These are phyloP conservation scores for Panagrolaimus sp. DNA, from an alignment of 1,140 invertebrate species.

Conservation along the genomic window DNA sequence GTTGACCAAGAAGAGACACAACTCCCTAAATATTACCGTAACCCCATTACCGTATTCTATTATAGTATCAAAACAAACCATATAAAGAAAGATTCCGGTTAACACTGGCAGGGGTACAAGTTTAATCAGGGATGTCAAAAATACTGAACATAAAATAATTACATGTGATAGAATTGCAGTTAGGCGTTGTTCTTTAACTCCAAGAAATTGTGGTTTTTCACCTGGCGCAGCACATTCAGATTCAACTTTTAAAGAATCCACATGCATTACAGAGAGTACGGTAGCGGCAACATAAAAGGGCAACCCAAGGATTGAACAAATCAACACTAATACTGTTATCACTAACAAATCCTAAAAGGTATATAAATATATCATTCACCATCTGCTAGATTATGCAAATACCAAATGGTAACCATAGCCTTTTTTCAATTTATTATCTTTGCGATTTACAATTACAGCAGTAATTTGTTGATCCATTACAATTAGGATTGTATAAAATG, in stretches of 20 bases:
- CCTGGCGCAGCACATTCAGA: conserved; percentile 29
- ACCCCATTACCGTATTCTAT: conserved; percentile 39
- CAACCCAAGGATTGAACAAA: conserved; percentile 61
- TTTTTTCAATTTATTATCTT: conserved; percentile 61
- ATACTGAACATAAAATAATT: conserved; percentile 60
- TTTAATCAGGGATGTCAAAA: conserved; percentile 59
- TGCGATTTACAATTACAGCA: conserved; percentile 62
- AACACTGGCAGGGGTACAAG: conserved; percentile 61
- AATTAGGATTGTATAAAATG: conserved; percentile 88
- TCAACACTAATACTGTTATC: conserved; percentile 59
- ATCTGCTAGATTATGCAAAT: no score
- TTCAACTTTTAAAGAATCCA: conserved; percentile 58
- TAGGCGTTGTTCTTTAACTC: conserved; percentile 59
- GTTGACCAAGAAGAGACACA: conserved; percentile 59
- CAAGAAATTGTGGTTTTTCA: conserved; percentile 28
- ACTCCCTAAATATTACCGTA: conserved; percentile 67
- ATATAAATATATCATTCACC: no score
- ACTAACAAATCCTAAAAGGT: conserved; percentile 61
- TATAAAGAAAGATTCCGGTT: conserved; percentile 61
- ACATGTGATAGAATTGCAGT: conserved; percentile 59
- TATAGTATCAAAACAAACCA: conserved; percentile 45
- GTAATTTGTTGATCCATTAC: conserved; percentile 97
- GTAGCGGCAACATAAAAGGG: conserved; percentile 65
- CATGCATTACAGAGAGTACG: conserved; percentile 59
- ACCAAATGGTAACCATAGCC: conserved; percentile 62